phyloP scores from a whole-genome alignment of 1,140 invertebrate genomes.

The Paraescarpia echinospica region DNA sequence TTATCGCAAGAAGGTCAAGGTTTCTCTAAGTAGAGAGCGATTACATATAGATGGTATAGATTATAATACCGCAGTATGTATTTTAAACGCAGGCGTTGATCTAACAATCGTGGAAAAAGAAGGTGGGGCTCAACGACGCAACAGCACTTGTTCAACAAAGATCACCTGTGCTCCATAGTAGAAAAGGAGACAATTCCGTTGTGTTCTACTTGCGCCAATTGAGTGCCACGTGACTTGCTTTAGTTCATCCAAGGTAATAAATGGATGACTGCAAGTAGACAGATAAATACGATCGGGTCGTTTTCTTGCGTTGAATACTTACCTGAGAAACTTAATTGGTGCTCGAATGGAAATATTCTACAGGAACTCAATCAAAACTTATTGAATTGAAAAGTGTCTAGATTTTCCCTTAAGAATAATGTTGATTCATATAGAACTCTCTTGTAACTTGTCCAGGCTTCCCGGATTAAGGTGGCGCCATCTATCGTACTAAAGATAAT shows the following conservation, averaged over 20 bases:
- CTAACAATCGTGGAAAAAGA: background rate
- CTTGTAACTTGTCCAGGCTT: background rate
- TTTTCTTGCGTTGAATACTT: too few species aligned
- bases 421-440: background rate
- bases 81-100: background rate
- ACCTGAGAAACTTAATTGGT: too few species aligned
- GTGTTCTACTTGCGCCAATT: background rate
- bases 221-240: background rate
- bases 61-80: background rate
- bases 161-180: background rate
- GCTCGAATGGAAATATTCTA: too few species aligned
- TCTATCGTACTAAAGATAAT: background rate
- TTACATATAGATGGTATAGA: background rate
- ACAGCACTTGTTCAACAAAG: background rate
- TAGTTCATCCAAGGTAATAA: background rate
- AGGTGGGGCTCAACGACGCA: background rate
- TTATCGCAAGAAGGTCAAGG: background rate
- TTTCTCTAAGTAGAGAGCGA: background rate
- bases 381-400: too few species aligned
- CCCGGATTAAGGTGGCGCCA: background rate
- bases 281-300: too few species aligned
- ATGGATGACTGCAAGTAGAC: too few species aligned
- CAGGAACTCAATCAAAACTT: too few species aligned
- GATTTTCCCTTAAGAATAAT: background rate
- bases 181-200: background rate